A percentile compares a stretch with the other conserved stretches of the same genome.
phyloP scores from a whole-genome alignment of 2,888 invertebrate genomes.

The Prosapia bicincta region DNA sequence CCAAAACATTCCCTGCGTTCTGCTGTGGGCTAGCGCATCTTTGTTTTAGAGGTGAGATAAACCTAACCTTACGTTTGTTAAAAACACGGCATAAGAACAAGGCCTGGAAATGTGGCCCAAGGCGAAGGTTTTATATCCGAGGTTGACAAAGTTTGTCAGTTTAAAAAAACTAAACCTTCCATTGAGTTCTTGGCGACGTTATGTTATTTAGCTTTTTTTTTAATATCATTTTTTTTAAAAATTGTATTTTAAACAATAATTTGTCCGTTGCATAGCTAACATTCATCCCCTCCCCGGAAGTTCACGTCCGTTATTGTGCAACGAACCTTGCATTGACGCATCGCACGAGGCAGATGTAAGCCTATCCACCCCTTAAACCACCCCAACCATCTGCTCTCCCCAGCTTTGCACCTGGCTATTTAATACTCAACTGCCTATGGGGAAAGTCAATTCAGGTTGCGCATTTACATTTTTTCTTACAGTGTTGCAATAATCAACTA shows the following conservation, averaged over 20 bases:
- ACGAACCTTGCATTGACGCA: not conserved
- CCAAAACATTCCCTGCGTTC: not conserved
- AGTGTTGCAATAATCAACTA: too few species aligned
- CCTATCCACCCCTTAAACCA: not conserved
- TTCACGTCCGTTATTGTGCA: conserved; percentile 21
- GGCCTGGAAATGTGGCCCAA: not conserved
- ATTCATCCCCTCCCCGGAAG: conserved; percentile 6
- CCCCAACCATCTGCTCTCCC: not conserved
- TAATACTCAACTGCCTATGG: not conserved
- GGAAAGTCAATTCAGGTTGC: not conserved
- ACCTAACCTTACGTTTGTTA: not conserved
- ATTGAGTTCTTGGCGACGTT: too few species aligned
- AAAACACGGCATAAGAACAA: not conserved
- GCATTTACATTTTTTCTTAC: not conserved
- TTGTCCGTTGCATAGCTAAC: not conserved
- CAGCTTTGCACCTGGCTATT: not conserved
- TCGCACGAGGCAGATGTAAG: not conserved
- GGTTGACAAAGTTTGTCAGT: not conserved
- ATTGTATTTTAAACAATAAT: too few species aligned
- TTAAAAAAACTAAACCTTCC: not conserved
- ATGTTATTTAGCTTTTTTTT: too few species aligned
- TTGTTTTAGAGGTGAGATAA: not conserved
- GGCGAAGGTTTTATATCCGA: not conserved
- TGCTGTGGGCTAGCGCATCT: not conserved
- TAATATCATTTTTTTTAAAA: too few species aligned